phyloP scores from a whole-genome alignment of 2,888 invertebrate species.

The Ferrisia virgata region DNA sequence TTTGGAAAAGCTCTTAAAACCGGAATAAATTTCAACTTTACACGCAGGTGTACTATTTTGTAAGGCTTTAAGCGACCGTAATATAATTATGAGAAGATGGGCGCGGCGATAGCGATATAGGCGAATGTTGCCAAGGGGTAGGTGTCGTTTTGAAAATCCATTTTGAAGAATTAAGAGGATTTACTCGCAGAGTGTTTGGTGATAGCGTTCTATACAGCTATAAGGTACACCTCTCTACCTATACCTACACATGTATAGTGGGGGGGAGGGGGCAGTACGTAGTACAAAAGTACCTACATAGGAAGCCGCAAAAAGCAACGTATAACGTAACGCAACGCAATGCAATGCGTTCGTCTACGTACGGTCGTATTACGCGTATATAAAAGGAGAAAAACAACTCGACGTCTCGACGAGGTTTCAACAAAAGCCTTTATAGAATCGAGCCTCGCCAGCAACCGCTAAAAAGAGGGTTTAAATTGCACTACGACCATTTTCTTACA shows the following conservation, averaged over 20 bases:
- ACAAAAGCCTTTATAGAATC: background rate
- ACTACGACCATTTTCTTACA: background rate
- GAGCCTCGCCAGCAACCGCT: background rate
- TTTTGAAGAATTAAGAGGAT: constrained; percentile 30
- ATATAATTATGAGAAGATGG: background rate
- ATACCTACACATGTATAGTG: no score
- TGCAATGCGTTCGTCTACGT: no score
- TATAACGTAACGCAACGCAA: no score
- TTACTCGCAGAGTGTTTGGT: background rate
- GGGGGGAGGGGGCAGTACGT: no score
- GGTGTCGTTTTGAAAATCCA: constrained; percentile 23
- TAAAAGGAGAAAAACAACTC: constrained; percentile 1
- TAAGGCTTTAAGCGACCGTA: constrained; percentile 38
- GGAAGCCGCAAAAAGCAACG: constrained; percentile 10
- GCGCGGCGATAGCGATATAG: no score
- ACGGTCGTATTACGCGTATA: no score
- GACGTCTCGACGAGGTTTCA: background rate
- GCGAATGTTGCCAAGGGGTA: no score
- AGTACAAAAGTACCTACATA: no score
- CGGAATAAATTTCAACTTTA: constrained; percentile 28
- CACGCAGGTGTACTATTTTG: constrained; percentile 34
- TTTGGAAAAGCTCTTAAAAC: constrained; percentile 21
- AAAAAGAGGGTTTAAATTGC: background rate
- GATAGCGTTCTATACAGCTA: no score
- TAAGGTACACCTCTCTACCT: no score